Percentiles rank a stretch among this genome's conserved stretches.
phyloP scores from a whole-genome alignment of 2,888 invertebrate genomes.

The Stratiomys singularior region DNA sequence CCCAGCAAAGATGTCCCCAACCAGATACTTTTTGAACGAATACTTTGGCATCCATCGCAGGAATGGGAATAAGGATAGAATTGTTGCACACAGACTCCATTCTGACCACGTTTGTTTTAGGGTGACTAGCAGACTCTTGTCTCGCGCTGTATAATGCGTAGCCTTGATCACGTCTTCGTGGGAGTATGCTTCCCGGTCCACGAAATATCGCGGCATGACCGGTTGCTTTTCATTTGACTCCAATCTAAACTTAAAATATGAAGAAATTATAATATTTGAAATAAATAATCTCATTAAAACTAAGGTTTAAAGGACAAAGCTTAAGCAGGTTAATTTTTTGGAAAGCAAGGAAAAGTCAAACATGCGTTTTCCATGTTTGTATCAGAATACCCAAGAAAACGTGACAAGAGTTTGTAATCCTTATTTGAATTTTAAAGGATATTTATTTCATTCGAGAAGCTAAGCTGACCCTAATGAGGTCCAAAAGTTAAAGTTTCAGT shows the following conservation, averaged over 20 bases:
- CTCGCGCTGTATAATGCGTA: slow-evolving; percentile 62
- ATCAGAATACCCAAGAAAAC: too few species aligned
- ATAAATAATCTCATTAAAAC: too few species aligned
- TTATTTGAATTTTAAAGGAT: too few species aligned
- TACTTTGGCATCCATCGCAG: slow-evolving; percentile 73
- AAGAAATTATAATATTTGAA: too few species aligned
- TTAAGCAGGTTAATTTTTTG: too few species aligned
- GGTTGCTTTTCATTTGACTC: neutral
- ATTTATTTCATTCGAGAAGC: too few species aligned
- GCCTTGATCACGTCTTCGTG: slow-evolving; percentile 62
- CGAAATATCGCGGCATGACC: slow-evolving; percentile 58
- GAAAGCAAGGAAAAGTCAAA: too few species aligned
- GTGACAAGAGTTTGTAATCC: too few species aligned
- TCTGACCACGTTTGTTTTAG: slow-evolving; percentile 58
- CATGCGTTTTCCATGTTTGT: too few species aligned
- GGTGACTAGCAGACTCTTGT: slow-evolving; percentile 62
- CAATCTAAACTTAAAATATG: neutral
- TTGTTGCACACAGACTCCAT: slow-evolving; percentile 60
- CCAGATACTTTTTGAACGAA: slow-evolving; percentile 70
- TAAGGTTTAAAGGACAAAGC: too few species aligned
- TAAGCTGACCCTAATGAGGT: too few species aligned
- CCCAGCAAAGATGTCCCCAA: slow-evolving; percentile 82
- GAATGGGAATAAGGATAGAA: slow-evolving; percentile 67
- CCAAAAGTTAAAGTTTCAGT: too few species aligned
- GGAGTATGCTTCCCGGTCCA: slow-evolving; percentile 61